phyloP scores from a whole-genome alignment of 2,888 invertebrate species.

The Mesorhabditis sp. region DNA sequence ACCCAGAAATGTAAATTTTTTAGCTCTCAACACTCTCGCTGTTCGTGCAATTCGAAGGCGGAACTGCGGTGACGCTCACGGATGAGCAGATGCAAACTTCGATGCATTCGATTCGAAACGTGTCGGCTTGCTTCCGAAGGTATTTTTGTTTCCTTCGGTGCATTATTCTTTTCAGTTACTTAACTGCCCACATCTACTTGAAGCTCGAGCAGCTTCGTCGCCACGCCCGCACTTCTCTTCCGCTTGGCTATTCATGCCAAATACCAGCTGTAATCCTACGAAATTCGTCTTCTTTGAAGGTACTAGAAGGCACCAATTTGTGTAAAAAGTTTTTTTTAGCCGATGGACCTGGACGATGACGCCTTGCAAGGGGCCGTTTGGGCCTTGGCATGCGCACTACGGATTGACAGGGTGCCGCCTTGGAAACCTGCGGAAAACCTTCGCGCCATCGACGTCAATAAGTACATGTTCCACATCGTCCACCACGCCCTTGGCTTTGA shows the following conservation, averaged over 20 bases:
- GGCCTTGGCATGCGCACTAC: slow-evolving; percentile 69
- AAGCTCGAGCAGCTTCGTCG: slow-evolving; percentile 71
- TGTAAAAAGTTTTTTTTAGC: slow-evolving; percentile 52
- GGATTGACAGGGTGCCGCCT: slow-evolving; percentile 12
- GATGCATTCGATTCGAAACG: slow-evolving; percentile 83
- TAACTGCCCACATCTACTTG: slow-evolving; percentile 81
- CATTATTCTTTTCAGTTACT: slow-evolving; percentile 66
- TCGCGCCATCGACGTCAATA: slow-evolving; percentile 74
- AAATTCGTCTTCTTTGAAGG: too few relatives aligned
- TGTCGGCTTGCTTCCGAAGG: slow-evolving; percentile 78
- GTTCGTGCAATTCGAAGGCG: slow-evolving; percentile 69
- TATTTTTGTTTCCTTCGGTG: slow-evolving; percentile 9
- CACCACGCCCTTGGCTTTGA: slow-evolving; percentile 77
- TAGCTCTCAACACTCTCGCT: slow-evolving; percentile 82
- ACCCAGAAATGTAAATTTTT: slow-evolving; percentile 10
- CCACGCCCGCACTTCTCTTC: slow-evolving; percentile 22
- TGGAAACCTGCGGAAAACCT: slow-evolving; percentile 89
- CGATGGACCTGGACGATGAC: slow-evolving; percentile 70
- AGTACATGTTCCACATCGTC: slow-evolving; percentile 77
- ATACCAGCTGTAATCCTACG: slow-evolving; percentile 14
- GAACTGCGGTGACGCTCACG: slow-evolving; percentile 64
- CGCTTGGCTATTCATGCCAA: not conserved
- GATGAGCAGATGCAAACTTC: slow-evolving; percentile 88
- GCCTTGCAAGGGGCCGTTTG: slow-evolving; percentile 82
- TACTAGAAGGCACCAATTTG: too few relatives aligned